Evolutionary conservation across 2,797 vertebrate genomes (phyloP).

Genomic region (Neoniphon sammara): DNA sequence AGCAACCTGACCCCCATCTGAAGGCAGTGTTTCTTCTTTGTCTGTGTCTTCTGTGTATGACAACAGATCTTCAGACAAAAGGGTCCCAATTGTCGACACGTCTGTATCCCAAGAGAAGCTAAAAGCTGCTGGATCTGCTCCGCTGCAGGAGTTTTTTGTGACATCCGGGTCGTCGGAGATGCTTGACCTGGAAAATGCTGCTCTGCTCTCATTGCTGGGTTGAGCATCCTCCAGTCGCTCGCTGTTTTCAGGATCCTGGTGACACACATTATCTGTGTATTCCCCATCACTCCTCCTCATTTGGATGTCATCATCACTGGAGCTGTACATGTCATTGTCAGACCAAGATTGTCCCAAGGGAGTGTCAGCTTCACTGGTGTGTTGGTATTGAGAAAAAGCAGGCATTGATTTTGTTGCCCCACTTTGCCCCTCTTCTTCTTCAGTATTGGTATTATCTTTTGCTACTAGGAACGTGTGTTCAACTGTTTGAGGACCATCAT

Average conservation of each 20-base stretch:
- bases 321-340: slow-evolving; percentile 57
- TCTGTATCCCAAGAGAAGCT: slow-evolving; percentile 39
- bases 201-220: not conserved
- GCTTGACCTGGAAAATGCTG: slow-evolving; percentile 20
- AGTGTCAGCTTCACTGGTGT: not conserved
- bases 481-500: slow-evolving; percentile 30
- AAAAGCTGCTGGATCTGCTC: slow-evolving; percentile 23
- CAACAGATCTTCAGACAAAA: slow-evolving; percentile 49
- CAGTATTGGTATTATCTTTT: not conserved
- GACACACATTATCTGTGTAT: not conserved
- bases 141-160: not conserved
- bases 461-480: not conserved
- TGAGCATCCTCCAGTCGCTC: slow-evolving; percentile 6
- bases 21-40: slow-evolving; percentile 11
- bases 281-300: slow-evolving; percentile 21
- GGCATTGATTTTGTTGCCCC: slow-evolving; percentile 7
- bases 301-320: slow-evolving; percentile 57
- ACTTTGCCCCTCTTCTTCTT: not conserved
- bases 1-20: slow-evolving; percentile 18
- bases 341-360: not conserved
- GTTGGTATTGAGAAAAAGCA: not conserved
- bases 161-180: slow-evolving; percentile 7
- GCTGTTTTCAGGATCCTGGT: slow-evolving; percentile 11
- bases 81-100: slow-evolving; percentile 6
- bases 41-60: slow-evolving; percentile 49